Percentiles rank a stretch among this genome's conserved stretches.
Conservation (phyloP, 2,113 vertebrate genomes). For the Calypte anna region DNA sequence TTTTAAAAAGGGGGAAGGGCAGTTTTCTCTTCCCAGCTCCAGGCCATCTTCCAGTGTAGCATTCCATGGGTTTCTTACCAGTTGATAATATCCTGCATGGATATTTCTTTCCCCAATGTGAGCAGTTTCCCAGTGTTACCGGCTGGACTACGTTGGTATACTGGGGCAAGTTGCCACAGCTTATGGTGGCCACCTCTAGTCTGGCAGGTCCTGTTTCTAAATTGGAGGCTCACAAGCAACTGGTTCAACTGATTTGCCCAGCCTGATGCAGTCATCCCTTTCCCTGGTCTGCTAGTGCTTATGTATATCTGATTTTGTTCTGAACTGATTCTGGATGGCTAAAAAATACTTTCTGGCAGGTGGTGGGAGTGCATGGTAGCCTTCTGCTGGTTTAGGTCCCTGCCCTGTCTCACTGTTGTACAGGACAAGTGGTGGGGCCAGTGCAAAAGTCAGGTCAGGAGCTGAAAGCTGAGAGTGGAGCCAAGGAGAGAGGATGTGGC, state of each 20-base stretch:
- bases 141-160: not conserved
- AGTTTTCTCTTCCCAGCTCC: not conserved
- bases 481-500: not conserved
- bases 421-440: not conserved
- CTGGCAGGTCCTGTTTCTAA: not conserved
- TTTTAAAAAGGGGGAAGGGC: not conserved
- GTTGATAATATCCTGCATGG: not conserved
- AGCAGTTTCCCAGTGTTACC: not conserved
- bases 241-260: not conserved
- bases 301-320: not conserved
- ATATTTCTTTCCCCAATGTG: not conserved
- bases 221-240: not conserved
- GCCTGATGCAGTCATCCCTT: not conserved
- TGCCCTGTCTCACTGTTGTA: rapidly evolving
- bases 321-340: not conserved
- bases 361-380: rapidly evolving
- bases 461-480: not conserved
- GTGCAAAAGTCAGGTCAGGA: rapidly evolving
- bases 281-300: not conserved
- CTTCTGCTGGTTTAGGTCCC: not conserved
- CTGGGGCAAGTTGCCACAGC: not conserved
- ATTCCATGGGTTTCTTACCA: not conserved
- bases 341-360: not conserved
- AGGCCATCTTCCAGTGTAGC: rapidly evolving
- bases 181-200: not conserved